These are phyloP conservation scores for Pogona vitticeps DNA, from an alignment of 2,113 vertebrate genomes.

Conservation along the genomic window DNA sequence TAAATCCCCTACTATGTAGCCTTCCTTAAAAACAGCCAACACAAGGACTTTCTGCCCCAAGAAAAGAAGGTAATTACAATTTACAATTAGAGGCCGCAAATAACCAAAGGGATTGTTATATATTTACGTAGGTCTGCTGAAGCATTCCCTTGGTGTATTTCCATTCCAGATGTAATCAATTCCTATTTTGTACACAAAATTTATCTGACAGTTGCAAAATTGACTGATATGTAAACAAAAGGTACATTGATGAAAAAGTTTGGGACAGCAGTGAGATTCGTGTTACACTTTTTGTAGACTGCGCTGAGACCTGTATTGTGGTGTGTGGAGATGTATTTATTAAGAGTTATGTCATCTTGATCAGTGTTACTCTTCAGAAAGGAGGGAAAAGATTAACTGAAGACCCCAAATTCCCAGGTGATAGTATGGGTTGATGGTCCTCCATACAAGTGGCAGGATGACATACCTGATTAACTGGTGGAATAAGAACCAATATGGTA, in stretches of 20 bases:
- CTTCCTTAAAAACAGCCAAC: constrained; percentile 43
- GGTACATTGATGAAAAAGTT: neutral
- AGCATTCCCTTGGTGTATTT: constrained; percentile 54
- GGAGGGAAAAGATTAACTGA: too few species aligned
- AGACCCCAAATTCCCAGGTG: too few species aligned
- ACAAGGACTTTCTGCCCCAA: constrained; percentile 55
- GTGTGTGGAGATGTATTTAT: too few species aligned
- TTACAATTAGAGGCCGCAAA: constrained; percentile 51
- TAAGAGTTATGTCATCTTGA: too few species aligned
- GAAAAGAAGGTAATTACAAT: constrained; percentile 62
- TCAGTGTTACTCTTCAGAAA: too few species aligned
- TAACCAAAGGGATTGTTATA: constrained; percentile 41
- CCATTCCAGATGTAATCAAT: constrained; percentile 61
- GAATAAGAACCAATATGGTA: too few species aligned
- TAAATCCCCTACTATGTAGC: constrained; percentile 48
- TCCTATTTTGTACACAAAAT: constrained; percentile 44
- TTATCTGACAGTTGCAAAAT: constrained; percentile 33
- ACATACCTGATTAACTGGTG: too few species aligned
- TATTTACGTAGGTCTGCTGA: constrained; percentile 49
- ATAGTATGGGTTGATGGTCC: too few species aligned
- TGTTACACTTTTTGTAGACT: too few species aligned
- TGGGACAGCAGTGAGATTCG: neutral
- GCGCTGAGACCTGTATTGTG: neutral
- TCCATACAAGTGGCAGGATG: too few species aligned
- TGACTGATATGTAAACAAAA: neutral